phyloP scores from a whole-genome alignment of 2,113 vertebrate species.

The Sceloporus tristichus region DNA sequence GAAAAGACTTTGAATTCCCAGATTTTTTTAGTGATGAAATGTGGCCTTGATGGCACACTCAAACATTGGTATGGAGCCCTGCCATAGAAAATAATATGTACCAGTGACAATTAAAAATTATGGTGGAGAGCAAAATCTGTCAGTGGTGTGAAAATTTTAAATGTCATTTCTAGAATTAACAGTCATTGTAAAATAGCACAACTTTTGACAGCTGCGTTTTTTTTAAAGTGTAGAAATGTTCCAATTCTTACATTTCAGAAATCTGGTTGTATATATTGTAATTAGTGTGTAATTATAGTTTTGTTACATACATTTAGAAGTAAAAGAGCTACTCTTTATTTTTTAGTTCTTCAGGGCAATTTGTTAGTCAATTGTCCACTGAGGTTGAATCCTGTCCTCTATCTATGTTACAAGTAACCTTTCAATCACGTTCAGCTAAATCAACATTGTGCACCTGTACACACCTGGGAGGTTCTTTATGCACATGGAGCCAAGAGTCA shows the following conservation, averaged over 20 bases:
- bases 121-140: constrained; percentile 58
- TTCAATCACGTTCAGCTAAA: not conserved
- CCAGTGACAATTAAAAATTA: constrained; percentile 51
- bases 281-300: constrained; percentile 7
- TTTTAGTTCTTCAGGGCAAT: not conserved
- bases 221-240: constrained; percentile 64
- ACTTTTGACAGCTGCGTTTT: constrained; percentile 46
- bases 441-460: too few relatives aligned
- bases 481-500: not conserved
- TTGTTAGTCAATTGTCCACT: not conserved
- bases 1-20: not conserved
- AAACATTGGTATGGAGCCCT: constrained; percentile 6
- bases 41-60: constrained; percentile 5
- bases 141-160: constrained; percentile 54
- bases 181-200: constrained; percentile 39
- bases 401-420: not conserved
- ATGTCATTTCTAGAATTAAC: constrained; percentile 43
- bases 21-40: constrained; percentile 1
- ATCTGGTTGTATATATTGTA: constrained; percentile 32
- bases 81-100: constrained; percentile 36
- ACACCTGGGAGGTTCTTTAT: not conserved
- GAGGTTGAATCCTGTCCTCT: not conserved
- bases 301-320: constrained; percentile 21
- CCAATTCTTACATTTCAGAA: constrained; percentile 58
- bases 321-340: not conserved